These are phyloP conservation scores for Leptura quadrifasciata DNA, from an alignment of 2,888 invertebrate species.

Conservation along the genomic window DNA sequence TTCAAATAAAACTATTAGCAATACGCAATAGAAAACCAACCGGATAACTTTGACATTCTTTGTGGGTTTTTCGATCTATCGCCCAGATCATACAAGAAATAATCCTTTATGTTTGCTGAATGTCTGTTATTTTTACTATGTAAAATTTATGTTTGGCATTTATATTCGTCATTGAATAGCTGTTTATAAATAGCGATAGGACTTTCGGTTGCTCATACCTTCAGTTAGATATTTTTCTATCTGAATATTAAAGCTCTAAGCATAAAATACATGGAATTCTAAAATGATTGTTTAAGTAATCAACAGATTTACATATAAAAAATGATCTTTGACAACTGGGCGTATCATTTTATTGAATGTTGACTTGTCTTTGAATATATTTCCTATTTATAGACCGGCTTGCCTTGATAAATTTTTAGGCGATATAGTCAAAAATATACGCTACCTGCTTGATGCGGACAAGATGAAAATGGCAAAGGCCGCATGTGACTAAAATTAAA, in stretches of 20 bases:
- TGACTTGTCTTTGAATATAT: neutral
- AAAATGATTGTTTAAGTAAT: neutral
- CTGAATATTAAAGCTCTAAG: too few species aligned
- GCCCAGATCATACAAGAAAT: too few species aligned
- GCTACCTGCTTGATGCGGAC: neutral
- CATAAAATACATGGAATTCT: too few species aligned
- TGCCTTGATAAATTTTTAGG: slow-evolving; percentile 17
- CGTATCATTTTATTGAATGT: neutral
- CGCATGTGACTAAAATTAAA: neutral
- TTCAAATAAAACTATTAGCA: too few species aligned
- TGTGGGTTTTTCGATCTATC: too few species aligned
- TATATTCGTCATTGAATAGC: neutral
- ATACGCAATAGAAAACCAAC: too few species aligned
- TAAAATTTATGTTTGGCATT: neutral
- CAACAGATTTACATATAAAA: neutral
- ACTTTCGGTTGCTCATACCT: neutral
- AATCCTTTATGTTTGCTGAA: too few species aligned
- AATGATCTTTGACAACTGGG: neutral
- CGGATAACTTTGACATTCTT: too few species aligned
- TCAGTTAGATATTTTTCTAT: neutral
- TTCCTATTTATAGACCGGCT: slow-evolving; percentile 31
- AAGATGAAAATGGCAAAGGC: neutral
- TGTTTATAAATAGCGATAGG: neutral
- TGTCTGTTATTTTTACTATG: too few species aligned
- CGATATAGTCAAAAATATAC: slow-evolving; percentile 18